Percentiles rank a stretch among this genome's conserved stretches.
These are phyloP conservation scores for Halyomorpha halys DNA, from an alignment of 1,140 invertebrate genomes.

Conservation along the genomic window DNA sequence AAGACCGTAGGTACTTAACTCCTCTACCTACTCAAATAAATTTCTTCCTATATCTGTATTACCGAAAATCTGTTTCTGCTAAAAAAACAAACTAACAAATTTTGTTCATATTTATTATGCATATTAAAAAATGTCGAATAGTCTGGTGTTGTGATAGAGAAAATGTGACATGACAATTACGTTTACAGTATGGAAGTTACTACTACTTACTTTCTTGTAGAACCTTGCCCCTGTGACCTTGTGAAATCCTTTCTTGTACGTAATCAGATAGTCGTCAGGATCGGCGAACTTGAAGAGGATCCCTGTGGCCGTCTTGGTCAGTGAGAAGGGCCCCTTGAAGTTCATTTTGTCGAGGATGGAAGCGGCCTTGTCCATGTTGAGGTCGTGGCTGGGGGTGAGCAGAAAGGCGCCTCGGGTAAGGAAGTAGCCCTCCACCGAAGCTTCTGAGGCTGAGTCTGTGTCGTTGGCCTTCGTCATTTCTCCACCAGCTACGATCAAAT, in stretches of 20 bases:
- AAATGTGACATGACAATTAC: too few species aligned
- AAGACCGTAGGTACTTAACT: too few species aligned
- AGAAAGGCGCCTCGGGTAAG: slow-evolving; percentile 61
- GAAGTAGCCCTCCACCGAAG: slow-evolving; percentile 33
- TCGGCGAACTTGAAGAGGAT: slow-evolving; percentile 77
- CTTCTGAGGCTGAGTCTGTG: slow-evolving; percentile 31
- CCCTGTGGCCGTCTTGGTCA: slow-evolving; percentile 76
- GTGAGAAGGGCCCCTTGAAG: slow-evolving; percentile 69
- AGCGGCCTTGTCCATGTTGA: slow-evolving; percentile 72
- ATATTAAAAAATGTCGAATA: too few species aligned
- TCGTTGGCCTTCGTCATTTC: slow-evolving; percentile 23
- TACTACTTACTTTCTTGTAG: slow-evolving; percentile 55
- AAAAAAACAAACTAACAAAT: too few species aligned
- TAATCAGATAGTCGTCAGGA: slow-evolving; percentile 71
- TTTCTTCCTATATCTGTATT: too few species aligned
- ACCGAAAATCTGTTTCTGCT: too few species aligned
- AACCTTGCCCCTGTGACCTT: slow-evolving; percentile 66
- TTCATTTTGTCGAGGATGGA: slow-evolving; percentile 77
- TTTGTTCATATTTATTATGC: too few species aligned
- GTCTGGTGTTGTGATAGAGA: too few species aligned
- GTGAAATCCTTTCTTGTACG: slow-evolving; percentile 75
- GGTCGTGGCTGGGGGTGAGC: slow-evolving; percentile 67
- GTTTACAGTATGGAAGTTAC: too few species aligned
- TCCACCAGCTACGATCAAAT: too few species aligned
- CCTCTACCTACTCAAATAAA: too few species aligned